Evolutionary conservation across 2,797 vertebrate species (phyloP).

Genomic region (Eleutherodactylus coqui): DNA sequence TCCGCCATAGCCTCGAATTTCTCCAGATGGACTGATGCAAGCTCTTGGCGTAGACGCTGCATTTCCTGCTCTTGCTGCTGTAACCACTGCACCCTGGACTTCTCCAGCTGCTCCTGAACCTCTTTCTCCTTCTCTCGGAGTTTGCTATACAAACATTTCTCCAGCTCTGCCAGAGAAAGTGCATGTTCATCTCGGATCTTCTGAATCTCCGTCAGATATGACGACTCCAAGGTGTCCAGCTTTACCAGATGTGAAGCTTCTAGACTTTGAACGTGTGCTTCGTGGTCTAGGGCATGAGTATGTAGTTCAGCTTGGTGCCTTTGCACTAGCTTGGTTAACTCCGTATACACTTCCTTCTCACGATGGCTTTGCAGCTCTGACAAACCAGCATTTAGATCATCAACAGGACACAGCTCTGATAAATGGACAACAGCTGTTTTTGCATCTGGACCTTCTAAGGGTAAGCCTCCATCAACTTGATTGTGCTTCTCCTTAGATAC

Average conservation of each 20-base stretch:
- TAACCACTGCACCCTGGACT: constrained; percentile 72
- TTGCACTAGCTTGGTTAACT: constrained; percentile 75
- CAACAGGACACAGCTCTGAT: neutral
- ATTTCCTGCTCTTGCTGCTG: constrained; percentile 73
- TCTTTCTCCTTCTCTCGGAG: constrained; percentile 70
- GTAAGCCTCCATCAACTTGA: constrained; percentile 59
- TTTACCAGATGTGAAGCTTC: constrained; percentile 83
- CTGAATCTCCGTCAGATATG: constrained; percentile 88
- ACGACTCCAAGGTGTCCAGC: constrained; percentile 86
- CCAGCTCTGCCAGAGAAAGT: constrained; percentile 68
- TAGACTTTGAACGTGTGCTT: constrained; percentile 77
- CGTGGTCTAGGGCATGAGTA: constrained; percentile 68
- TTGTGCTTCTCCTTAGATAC: constrained; percentile 53
- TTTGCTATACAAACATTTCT: constrained; percentile 64
- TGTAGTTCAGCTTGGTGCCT: constrained; percentile 72
- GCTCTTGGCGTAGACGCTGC: constrained; percentile 74
- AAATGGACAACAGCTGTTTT: neutral
- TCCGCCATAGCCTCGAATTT: constrained; percentile 79
- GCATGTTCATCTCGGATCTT: constrained; percentile 79
- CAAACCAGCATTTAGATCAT: neutral
- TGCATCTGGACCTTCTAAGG: neutral
- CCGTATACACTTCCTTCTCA: constrained; percentile 28
- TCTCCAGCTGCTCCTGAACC: constrained; percentile 59
- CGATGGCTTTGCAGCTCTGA: constrained; percentile 5
- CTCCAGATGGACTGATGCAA: constrained; percentile 77